Evolutionary conservation across 2,797 vertebrate genomes (phyloP), one percentile per base, ranked within the genome.

Genomic region (Balearica regulorum): DNA sequence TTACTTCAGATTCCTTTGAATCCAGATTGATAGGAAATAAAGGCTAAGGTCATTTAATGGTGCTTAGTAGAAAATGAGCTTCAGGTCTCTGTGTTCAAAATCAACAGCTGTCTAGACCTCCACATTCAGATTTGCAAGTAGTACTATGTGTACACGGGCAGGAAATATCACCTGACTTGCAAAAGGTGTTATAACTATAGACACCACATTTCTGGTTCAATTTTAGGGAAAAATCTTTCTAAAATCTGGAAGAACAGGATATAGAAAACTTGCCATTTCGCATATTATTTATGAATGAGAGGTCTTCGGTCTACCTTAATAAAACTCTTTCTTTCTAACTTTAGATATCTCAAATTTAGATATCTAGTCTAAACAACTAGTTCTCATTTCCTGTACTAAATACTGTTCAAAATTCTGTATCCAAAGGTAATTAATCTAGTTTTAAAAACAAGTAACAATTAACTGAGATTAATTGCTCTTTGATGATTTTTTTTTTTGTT

Each of bases 1-100:
- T 91, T 87, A 60, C 44, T 83, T 96, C 41, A 86, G n/a, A 91
- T 66, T 83, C 37, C 26, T 93, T 87, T 85, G 60, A 93, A 89
- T 75, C 35, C 37, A 93, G 29, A 87, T 83, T 51, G 5, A 54
- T 85, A 87, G 33, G 31, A 89, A 90, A 75, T 21, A 94, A 91
- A 90, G 1, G 0, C 62, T 91, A 83, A 41, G 79, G 44, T 60
- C 1, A 11, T 19, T 39, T 58, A 54, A 58, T 62, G 24, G 6
- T 62, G 5, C 16, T 85, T 73, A n/a, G 14, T 41, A 82, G 62
- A 86, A 90, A 89, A 35, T 14, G 26, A 84, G 16, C 5, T 28
- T 20, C 54, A 48, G 16, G 7, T 33, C 10, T 89, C 33, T 69
- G 29, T 57, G 17, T 68, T 91, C 35, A 81, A 58, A 85, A 60